Conservation (phyloP, 2,113 vertebrate genomes). For the Dromas ardeola region DNA sequence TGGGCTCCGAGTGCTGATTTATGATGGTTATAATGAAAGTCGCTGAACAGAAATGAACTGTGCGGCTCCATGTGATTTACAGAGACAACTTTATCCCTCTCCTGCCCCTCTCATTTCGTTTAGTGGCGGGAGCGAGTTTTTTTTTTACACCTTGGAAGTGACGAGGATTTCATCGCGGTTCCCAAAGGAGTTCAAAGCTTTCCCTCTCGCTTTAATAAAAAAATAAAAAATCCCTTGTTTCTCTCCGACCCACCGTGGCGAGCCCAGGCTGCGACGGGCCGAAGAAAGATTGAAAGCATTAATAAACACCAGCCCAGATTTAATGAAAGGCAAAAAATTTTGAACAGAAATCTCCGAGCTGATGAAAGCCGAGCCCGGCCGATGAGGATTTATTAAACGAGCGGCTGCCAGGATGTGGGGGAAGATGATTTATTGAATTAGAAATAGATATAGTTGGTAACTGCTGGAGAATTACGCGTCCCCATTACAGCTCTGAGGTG, state of each 20-base stretch:
- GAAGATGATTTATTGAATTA: background rate
- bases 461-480: background rate
- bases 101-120: background rate
- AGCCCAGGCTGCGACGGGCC: background rate
- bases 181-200: background rate
- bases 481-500: background rate
- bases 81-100: background rate
- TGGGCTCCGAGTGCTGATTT: background rate
- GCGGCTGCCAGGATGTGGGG: background rate
- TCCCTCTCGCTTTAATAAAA: background rate
- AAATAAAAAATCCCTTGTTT: background rate
- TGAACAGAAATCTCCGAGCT: background rate
- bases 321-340: background rate
- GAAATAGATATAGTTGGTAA: background rate
- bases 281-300: background rate
- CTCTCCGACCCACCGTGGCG: accelerated
- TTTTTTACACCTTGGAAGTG: background rate
- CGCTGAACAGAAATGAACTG: background rate
- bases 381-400: background rate
- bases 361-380: background rate
- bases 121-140: background rate
- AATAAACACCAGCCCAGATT: background rate
- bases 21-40: background rate
- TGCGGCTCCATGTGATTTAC: background rate
- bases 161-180: background rate